Evolutionary conservation across 2,797 vertebrate species (phyloP).

Genomic region (Molossus molossus): DNA sequence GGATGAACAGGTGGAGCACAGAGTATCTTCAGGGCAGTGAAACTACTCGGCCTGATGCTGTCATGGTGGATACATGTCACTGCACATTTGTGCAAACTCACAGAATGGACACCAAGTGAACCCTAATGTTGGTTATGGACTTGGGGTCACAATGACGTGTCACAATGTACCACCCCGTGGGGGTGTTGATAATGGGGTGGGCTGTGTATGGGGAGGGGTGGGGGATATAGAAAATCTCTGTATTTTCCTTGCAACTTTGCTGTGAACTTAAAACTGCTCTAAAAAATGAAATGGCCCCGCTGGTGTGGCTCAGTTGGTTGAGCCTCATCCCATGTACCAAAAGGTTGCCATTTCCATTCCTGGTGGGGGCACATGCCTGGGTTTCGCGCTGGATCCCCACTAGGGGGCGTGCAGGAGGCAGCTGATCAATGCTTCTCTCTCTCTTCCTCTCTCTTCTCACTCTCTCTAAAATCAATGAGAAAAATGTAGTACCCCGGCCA

Average conservation of each 20-base stretch:
- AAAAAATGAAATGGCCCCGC: not conserved
- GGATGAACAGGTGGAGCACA: not conserved
- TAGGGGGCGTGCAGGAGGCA: too few relatives aligned
- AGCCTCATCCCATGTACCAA: not conserved
- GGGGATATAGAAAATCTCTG: not conserved
- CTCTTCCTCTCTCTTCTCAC: too few relatives aligned
- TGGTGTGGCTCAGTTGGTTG: not conserved
- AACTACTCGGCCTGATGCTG: rapidly evolving
- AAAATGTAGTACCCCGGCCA: too few relatives aligned
- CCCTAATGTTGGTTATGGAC: too few relatives aligned
- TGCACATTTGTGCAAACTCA: not conserved
- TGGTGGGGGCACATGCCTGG: too few relatives aligned
- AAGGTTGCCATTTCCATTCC: not conserved
- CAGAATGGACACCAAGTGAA: rapidly evolving
- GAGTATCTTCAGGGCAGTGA: not conserved
- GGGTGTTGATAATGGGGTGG: too few relatives aligned
- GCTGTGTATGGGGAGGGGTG: rapidly evolving
- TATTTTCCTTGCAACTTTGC: not conserved
- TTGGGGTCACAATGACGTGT: not conserved
- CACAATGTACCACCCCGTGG: not conserved
- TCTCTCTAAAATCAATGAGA: too few relatives aligned
- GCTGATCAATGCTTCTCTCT: too few relatives aligned
- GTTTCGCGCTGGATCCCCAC: too few relatives aligned
- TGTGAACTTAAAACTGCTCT: not conserved
- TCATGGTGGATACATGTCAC: too few relatives aligned